phyloP scores from a whole-genome alignment of 2,113 vertebrate genomes.

The Ardeotis arabs region DNA sequence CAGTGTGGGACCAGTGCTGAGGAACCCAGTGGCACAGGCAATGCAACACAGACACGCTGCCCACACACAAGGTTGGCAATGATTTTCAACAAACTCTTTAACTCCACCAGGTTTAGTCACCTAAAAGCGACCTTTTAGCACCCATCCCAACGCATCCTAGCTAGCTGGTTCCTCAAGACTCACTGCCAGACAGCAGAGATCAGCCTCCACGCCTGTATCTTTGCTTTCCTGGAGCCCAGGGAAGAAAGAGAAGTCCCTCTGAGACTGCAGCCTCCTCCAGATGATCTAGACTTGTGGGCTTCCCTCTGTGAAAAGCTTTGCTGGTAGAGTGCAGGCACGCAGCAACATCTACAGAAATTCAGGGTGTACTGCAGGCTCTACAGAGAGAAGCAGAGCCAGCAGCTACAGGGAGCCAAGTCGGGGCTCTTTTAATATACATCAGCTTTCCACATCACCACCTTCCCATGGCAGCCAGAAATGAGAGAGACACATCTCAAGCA shows the following conservation, averaged over 20 bases:
- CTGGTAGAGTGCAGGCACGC: constrained; percentile 42
- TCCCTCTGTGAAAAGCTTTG: neutral
- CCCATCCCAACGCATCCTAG: neutral
- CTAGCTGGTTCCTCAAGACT: neutral
- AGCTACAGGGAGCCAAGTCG: neutral
- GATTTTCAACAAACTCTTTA: neutral
- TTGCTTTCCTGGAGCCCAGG: neutral
- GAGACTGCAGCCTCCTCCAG: neutral
- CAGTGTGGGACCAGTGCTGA: neutral
- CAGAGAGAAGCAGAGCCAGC: neutral
- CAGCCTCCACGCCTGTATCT: neutral
- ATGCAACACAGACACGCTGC: rapidly evolving
- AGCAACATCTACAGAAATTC: constrained; percentile 73
- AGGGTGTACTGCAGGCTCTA: constrained; percentile 51
- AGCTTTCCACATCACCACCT: constrained; percentile 67
- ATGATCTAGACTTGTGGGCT: neutral
- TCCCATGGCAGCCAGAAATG: constrained; percentile 61
- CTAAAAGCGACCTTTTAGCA: neutral
- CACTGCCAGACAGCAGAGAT: neutral
- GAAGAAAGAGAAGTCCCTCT: neutral
- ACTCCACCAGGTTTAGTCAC: neutral
- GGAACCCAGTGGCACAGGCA: neutral
- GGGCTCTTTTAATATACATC: constrained; percentile 46
- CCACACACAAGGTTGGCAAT: rapidly evolving
- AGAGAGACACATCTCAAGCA: constrained; percentile 57